Evolutionary conservation across 2,797 vertebrate genomes (phyloP).

Genomic region (Cirrhinus mrigala): DNA sequence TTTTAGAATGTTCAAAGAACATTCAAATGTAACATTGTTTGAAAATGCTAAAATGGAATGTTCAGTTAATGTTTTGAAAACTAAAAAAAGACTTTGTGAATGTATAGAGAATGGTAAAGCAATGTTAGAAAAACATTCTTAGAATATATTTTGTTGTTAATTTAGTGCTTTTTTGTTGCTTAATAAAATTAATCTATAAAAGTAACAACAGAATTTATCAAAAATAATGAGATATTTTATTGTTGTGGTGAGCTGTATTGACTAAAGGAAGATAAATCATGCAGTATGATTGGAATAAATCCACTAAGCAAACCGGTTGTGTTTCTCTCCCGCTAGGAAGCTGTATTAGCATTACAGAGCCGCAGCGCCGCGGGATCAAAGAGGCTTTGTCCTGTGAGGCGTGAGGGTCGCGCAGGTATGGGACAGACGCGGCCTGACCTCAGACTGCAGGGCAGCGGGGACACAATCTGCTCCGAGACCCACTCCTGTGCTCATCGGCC

Average conservation of each 20-base stretch:
- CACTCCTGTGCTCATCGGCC: neutral
- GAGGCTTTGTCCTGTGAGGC: conserved; percentile 1
- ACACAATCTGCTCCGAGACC: conserved; percentile 20
- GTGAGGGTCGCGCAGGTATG: neutral
- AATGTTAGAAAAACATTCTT: neutral
- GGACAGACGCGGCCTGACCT: conserved; percentile 6
- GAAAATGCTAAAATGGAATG: neutral
- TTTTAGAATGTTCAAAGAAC: neutral
- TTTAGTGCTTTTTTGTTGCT: neutral
- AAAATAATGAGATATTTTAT: neutral
- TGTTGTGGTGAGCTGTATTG: neutral
- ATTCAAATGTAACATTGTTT: neutral
- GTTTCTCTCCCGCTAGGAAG: conserved; percentile 20
- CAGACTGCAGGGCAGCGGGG: neutral
- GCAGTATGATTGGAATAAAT: conserved; percentile 17
- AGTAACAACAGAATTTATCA: neutral
- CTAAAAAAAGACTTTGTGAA: too few species aligned
- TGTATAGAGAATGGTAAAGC: too few species aligned
- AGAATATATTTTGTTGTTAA: neutral
- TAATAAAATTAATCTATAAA: neutral
- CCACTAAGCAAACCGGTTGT: conserved; percentile 33
- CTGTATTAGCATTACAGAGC: conserved; percentile 37
- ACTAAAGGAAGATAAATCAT: conserved; percentile 15
- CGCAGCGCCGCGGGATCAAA: neutral
- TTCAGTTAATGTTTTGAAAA: too few species aligned